phyloP scores from a whole-genome alignment of 2,797 vertebrate species.

The Rhabdophis nuchalis region DNA sequence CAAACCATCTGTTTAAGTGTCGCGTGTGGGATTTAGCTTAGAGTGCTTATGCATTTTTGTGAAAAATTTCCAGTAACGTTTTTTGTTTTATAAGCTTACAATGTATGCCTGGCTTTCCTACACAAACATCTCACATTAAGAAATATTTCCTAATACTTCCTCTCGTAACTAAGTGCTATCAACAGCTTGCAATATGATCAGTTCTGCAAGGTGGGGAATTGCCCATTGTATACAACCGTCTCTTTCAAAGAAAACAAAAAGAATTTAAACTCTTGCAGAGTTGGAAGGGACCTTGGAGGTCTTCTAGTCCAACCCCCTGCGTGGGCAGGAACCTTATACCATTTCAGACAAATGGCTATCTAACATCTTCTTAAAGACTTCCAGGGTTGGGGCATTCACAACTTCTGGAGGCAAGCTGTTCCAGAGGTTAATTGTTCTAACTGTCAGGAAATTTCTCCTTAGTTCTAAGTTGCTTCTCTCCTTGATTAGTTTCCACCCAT shows the following conservation, averaged over 20 bases:
- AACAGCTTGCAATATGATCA: not conserved
- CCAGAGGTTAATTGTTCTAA: too few species aligned
- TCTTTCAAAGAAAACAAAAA: not conserved
- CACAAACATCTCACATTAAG: not conserved
- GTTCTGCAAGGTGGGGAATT: not conserved
- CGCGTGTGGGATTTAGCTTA: slow-evolving; percentile 29
- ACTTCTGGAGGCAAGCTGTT: too few species aligned
- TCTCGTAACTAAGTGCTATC: not conserved
- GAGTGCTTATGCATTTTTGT: slow-evolving; percentile 24
- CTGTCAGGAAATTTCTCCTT: too few species aligned
- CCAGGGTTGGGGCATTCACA: too few species aligned
- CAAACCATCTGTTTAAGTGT: slow-evolving; percentile 41
- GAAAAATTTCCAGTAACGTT: not conserved
- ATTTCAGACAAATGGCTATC: too few species aligned
- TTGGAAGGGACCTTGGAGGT: too few species aligned
- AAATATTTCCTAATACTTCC: not conserved
- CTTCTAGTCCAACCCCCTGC: too few species aligned
- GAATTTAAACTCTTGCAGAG: too few species aligned
- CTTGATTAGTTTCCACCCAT: too few species aligned
- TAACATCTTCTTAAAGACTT: too few species aligned
- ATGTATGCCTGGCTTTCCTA: not conserved
- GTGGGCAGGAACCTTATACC: too few species aligned
- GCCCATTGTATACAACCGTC: not conserved
- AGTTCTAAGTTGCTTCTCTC: too few species aligned
- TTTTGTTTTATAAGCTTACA: not conserved